These are phyloP conservation scores for Ostrea denselamellosa DNA, from an alignment of 1,140 invertebrate genomes.

Conservation along the genomic window DNA sequence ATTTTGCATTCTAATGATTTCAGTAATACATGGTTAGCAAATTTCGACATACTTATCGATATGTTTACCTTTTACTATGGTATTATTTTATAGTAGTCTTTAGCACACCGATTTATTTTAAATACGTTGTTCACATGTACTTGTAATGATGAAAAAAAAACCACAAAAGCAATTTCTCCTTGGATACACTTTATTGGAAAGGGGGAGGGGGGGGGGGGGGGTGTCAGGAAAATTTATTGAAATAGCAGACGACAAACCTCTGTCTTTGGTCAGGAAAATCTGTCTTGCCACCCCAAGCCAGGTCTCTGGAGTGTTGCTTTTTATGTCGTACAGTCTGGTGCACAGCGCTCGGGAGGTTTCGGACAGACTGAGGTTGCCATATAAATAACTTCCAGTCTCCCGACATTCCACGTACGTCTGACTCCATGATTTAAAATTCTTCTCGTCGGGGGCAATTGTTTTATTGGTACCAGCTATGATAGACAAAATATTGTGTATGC, in stretches of 20 bases:
- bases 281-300: constrained; percentile 4
- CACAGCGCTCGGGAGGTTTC: not conserved
- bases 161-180: not conserved
- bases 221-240: no score
- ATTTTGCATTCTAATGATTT: no score
- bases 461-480: not conserved
- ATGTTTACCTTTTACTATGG: no score
- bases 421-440: constrained; percentile 18
- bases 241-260: not conserved
- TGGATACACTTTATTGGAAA: no score
- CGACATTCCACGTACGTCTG: not conserved
- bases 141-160: not conserved
- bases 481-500: not conserved
- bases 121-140: no score
- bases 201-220: no score
- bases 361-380: not conserved
- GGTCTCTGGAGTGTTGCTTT: not conserved
- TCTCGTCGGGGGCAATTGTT: not conserved
- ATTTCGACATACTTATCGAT: no score
- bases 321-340: not conserved
- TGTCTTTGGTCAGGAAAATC: not conserved
- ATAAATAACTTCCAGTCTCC: not conserved
- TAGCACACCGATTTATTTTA: no score
- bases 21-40: no score
- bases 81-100: no score